Evolutionary conservation across 1,140 invertebrate genomes (phyloP).

Genomic region (Drepana arcuata): DNA sequence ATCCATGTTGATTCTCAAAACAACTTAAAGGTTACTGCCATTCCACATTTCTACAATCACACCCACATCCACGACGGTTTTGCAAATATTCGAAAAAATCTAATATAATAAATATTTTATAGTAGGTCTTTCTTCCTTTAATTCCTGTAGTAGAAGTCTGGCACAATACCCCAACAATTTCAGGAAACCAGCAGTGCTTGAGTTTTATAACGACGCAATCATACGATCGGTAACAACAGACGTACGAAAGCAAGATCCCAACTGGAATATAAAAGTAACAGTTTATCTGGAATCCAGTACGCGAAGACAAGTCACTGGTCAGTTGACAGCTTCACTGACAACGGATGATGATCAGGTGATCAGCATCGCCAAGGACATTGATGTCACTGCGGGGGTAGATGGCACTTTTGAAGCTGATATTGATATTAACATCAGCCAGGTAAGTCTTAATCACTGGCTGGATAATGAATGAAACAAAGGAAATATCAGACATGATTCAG

Average conservation of each 20-base stretch:
- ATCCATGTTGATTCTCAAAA: too few species aligned
- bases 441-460: too few species aligned
- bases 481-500: too few species aligned
- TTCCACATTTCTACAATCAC: too few species aligned
- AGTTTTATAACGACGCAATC: slow-evolving; percentile 71
- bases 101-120: too few species aligned
- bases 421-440: slow-evolving; percentile 40
- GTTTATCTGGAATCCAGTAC: slow-evolving; percentile 70
- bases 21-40: too few species aligned
- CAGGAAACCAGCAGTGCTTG: slow-evolving; percentile 71
- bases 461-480: slow-evolving; percentile 1
- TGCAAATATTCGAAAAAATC: too few species aligned
- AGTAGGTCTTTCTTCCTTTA: too few species aligned
- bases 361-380: slow-evolving; percentile 22
- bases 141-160: too few species aligned
- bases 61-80: too few species aligned
- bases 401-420: slow-evolving; percentile 35
- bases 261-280: slow-evolving; percentile 67
- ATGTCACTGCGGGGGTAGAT: slow-evolving; percentile 25
- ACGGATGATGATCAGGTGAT: slow-evolving; percentile 32
- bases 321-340: slow-evolving; percentile 22
- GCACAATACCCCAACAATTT: too few species aligned
- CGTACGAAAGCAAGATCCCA: slow-evolving; percentile 29
- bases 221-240: slow-evolving; percentile 71
- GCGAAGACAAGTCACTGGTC: slow-evolving; percentile 24